Evolutionary conservation across 2,113 vertebrate species (phyloP), one percentile per base, ranked within the genome.

Genomic region (Scytalopus superciliaris): DNA sequence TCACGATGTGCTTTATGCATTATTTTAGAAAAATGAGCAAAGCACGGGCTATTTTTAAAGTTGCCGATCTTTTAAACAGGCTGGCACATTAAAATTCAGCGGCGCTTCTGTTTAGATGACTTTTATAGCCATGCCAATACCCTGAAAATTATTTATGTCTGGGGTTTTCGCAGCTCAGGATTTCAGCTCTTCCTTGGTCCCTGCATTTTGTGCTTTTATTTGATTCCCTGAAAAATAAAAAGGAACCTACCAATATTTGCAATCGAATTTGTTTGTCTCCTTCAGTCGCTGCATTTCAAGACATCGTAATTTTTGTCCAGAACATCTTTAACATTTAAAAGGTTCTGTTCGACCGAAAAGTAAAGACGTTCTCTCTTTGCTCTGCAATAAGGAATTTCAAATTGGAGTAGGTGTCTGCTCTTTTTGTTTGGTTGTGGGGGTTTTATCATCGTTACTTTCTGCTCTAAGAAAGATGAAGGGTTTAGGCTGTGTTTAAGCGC

Each of bases 1-100:
- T 79, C 37, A 22, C 7, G 5, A 6, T 3, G 10, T 0, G 0
- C 2, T 57, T 80, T 50, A 12, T 2, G 30, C 0, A 3, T 45
- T 55, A 10, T 27, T 80, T 55, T 56, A 73, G 19, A 47, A 19
- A 77, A 70, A 64, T 5, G 1, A 83, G 33, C 4, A 47, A 13
- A 40, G 3, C 4, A 28, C 0, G 12, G 9, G 4, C 22, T 56
- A 15, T 37, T 77, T 80, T 31, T 40, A 60, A 64, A 64, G 4
- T 12, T 45, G 6, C 7, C 6, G 15, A 12, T 7, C 12, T 7
- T 56, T 67, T 40, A 47, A 47, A n/a, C n/a, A n/a, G n/a, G n/a
- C n/a, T n/a, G 4, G 39, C 21, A 10, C 49, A 5, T 79, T 31
- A 52, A 80, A 91, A 85, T 53, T n/a, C 45, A 80, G 12, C 21